phyloP scores from a whole-genome alignment of 2,797 vertebrate species.

The Halcyon chelicuti region DNA sequence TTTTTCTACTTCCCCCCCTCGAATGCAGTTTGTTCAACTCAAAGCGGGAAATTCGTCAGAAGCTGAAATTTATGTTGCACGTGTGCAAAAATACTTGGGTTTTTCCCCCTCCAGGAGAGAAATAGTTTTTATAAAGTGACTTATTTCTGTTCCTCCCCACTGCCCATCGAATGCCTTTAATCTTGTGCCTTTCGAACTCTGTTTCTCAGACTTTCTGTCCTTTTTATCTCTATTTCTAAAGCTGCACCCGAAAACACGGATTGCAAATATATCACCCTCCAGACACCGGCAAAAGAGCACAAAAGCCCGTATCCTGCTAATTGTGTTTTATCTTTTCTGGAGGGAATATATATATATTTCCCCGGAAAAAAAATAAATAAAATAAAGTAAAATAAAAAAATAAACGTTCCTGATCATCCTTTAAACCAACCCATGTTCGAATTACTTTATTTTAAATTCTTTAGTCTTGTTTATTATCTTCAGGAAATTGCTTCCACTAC shows the following conservation, averaged over 20 bases:
- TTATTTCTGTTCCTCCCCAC: neutral
- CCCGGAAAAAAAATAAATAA: neutral
- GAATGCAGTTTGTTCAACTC: neutral
- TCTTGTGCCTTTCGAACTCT: neutral
- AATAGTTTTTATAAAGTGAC: neutral
- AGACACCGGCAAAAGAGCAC: neutral
- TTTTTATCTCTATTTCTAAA: neutral
- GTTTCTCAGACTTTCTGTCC: neutral
- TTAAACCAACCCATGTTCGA: neutral
- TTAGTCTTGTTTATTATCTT: neutral
- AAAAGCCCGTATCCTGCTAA: neutral
- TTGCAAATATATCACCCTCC: neutral
- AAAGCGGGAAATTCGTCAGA: neutral
- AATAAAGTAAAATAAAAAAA: neutral
- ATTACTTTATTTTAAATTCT: neutral
- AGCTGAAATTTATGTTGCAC: neutral
- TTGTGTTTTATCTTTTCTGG: neutral
- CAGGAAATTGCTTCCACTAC: neutral
- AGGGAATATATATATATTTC: neutral
- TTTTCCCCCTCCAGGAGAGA: accelerated
- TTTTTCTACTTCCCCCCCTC: neutral
- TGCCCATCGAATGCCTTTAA: neutral
- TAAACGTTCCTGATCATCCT: neutral
- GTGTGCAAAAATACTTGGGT: neutral
- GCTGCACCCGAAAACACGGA: neutral